These are phyloP conservation scores for Micronycteris hirsuta DNA, from an alignment of 2,113 vertebrate genomes.

Conservation along the genomic window DNA sequence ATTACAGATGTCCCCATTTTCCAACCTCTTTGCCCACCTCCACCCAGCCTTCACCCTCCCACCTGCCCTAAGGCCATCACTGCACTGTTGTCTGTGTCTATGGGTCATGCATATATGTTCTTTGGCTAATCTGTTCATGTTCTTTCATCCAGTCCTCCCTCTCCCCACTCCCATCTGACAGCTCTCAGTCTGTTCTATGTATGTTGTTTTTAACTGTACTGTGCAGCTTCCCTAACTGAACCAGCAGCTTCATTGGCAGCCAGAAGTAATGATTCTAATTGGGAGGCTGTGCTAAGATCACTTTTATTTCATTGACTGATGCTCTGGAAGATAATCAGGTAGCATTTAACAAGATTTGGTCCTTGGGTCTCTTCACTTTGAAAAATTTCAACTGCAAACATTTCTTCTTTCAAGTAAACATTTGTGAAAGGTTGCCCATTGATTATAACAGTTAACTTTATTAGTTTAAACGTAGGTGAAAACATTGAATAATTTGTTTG, in stretches of 20 bases:
- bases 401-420: slow-evolving; percentile 21
- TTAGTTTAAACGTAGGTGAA: slow-evolving; percentile 13
- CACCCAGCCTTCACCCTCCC: background rate
- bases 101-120: background rate
- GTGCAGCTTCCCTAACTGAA: slow-evolving; percentile 5
- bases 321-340: slow-evolving; percentile 1
- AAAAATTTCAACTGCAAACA: slow-evolving; percentile 48
- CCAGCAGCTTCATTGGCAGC: background rate
- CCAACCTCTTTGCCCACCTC: background rate
- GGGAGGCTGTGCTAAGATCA: background rate
- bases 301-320: slow-evolving; percentile 3
- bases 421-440: slow-evolving; percentile 33
- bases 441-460: slow-evolving; percentile 34
- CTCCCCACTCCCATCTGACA: background rate
- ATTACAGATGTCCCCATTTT: background rate
- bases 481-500: slow-evolving; percentile 43
- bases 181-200: background rate
- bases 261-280: slow-evolving; percentile 3
- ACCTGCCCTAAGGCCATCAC: background rate
- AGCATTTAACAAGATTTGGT: slow-evolving; percentile 35
- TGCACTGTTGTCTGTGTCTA: background rate
- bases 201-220: background rate
- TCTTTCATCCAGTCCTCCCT: background rate
- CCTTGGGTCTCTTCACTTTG: slow-evolving; percentile 7
- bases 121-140: background rate